Conservation (phyloP, 2,888 invertebrate genomes). For the Zaprionus bogoriensis region DNA sequence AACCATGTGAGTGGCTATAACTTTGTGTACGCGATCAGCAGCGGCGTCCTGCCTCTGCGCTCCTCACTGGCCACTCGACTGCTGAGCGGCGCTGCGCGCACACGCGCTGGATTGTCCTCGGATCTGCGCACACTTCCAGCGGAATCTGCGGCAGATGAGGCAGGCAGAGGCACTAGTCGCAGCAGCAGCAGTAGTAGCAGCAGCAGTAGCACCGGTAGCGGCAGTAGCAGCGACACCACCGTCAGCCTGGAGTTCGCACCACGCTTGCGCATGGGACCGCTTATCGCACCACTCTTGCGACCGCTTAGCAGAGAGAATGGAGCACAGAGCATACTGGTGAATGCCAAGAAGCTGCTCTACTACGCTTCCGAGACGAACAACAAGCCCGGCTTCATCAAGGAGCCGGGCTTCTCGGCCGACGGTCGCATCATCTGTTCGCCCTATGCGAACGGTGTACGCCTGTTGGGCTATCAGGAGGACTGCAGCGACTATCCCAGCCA, state of each 20-base stretch:
- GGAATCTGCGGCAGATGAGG: conserved; percentile 24
- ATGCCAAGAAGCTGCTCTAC: conserved; percentile 91
- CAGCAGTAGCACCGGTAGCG: conserved; percentile 27
- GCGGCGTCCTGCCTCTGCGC: conserved; percentile 79
- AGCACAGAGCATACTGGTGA: conserved; percentile 82
- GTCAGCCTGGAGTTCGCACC: conserved; percentile 42
- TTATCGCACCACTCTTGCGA: conserved; percentile 19
- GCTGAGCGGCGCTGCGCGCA: conserved; percentile 19
- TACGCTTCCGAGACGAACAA: conserved; percentile 93
- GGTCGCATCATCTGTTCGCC: conserved; percentile 96
- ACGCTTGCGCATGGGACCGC: conserved; percentile 53
- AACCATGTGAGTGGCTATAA: conserved; percentile 80
- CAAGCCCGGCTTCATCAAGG: conserved; percentile 96
- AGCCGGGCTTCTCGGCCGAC: conserved; percentile 94
- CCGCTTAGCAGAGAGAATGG: background rate
- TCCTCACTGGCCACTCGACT: conserved; percentile 25
- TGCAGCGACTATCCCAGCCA: conserved; percentile 89
- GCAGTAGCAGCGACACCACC: conserved; percentile 23
- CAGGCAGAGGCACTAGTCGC: conserved; percentile 23
- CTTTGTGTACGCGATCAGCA: conserved; percentile 82
- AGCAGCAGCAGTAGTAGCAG: conserved; percentile 49
- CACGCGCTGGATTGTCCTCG: conserved; percentile 3
- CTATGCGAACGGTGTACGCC: conserved; percentile 92
- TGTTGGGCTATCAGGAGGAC: conserved; percentile 90
- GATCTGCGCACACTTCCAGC: conserved; percentile 9